These are phyloP conservation scores for Carcinoscorpius rotundicauda DNA, from an alignment of 1,140 invertebrate genomes.

Conservation along the genomic window DNA sequence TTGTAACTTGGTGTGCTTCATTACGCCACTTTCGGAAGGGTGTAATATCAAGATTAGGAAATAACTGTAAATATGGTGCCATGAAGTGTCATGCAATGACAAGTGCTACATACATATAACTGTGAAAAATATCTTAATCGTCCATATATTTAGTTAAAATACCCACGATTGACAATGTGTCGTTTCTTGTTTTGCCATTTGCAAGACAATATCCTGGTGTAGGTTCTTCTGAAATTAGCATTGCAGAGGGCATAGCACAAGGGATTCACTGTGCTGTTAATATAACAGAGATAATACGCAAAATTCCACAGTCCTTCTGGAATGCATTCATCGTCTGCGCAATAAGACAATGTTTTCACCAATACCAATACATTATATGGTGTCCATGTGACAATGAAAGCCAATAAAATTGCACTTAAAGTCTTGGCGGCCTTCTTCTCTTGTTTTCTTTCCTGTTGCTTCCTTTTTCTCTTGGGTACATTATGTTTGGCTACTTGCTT, in stretches of 20 bases:
- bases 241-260: conserved; percentile 97
- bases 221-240: conserved; percentile 89
- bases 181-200: conserved; percentile 50
- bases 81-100: too few relatives aligned
- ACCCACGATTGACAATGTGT: conserved; percentile 18
- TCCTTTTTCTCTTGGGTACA: conserved; percentile 50
- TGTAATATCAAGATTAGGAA: too few relatives aligned
- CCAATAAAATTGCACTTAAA: conserved; percentile 87
- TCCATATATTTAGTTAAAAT: conserved; percentile 18
- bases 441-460: conserved; percentile 89
- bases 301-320: conserved; percentile 85
- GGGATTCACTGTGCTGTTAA: conserved; percentile 55
- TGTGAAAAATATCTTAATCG: too few relatives aligned
- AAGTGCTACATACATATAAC: too few relatives aligned
- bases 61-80: too few relatives aligned
- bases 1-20: too few relatives aligned
- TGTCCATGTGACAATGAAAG: conserved; percentile 98
- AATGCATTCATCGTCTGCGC: conserved; percentile 47
- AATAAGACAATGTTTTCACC: conserved; percentile 79
- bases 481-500: conserved; percentile 47
- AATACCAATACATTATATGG: conserved; percentile 94
- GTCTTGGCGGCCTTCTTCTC: conserved; percentile 99
- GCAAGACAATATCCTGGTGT: conserved; percentile 88
- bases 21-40: too few relatives aligned
- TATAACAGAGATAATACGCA: conserved; percentile 97